A percentile compares a stretch with the other conserved stretches of the same genome.
Evolutionary conservation across 1,140 invertebrate species (phyloP).

Genomic region (Neodiprion virginianus): DNA sequence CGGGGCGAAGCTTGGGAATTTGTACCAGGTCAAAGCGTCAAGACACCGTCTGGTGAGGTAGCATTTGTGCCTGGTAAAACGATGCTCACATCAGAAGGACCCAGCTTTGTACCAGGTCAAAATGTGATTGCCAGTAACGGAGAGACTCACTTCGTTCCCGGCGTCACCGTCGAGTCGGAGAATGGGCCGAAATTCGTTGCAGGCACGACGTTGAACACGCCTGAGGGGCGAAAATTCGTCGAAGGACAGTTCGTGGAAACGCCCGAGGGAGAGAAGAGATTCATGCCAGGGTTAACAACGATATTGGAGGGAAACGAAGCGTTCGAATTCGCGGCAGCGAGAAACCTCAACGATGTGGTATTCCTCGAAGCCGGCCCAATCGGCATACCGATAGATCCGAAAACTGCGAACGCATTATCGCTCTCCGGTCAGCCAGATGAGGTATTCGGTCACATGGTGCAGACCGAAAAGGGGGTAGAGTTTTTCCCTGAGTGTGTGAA

Average conservation of each 20-base stretch:
- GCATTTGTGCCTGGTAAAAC: conserved; percentile 72
- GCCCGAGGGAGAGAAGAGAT: conserved; percentile 62
- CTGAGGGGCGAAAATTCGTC: conserved; percentile 70
- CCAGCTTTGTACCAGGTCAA: conserved; percentile 73
- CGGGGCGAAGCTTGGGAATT: conserved; percentile 53
- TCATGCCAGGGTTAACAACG: conserved; percentile 66
- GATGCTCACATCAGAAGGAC: conserved; percentile 61
- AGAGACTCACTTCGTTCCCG: conserved; percentile 69
- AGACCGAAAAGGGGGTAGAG: conserved; percentile 71
- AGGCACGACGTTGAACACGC: conserved; percentile 71
- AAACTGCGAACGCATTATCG: conserved; percentile 57
- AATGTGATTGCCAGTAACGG: conserved; percentile 62
- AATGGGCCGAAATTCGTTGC: conserved; percentile 67
- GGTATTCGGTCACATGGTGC: conserved; percentile 74
- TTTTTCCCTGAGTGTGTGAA: conserved; percentile 70
- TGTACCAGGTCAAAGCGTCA: conserved; percentile 61
- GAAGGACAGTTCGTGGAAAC: conserved; percentile 71
- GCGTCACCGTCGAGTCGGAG: conserved; percentile 63
- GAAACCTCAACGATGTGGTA: conserved; percentile 64
- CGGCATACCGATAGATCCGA: conserved; percentile 68
- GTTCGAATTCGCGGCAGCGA: conserved; percentile 68
- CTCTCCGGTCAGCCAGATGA: conserved; percentile 62
- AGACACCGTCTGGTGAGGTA: conserved; percentile 46
- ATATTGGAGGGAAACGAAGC: conserved; percentile 60
- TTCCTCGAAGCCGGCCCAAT: conserved; percentile 62